phyloP scores from a whole-genome alignment of 2,888 invertebrate species.

The Allacma fusca region DNA sequence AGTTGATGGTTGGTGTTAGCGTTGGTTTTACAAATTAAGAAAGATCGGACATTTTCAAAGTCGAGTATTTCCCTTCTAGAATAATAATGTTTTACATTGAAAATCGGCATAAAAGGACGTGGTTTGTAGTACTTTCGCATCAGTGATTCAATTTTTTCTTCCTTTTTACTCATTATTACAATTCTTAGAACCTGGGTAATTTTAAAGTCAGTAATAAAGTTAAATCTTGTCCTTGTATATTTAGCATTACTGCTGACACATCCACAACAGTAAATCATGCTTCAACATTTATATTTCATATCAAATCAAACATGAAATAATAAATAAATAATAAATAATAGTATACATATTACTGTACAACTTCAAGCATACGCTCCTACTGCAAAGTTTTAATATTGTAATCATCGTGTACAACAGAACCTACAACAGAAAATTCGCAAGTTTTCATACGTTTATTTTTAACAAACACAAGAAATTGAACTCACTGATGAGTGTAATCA shows the following conservation, averaged over 20 bases:
- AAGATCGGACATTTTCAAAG: not conserved
- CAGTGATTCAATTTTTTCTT: not conserved
- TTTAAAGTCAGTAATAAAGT: too few species aligned
- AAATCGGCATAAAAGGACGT: not conserved
- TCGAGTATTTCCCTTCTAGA: slow-evolving; percentile 6
- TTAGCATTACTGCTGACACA: not conserved
- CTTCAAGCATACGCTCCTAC: not conserved
- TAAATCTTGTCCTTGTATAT: not conserved
- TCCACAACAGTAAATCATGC: slow-evolving; percentile 5
- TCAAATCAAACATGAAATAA: slow-evolving; percentile 16
- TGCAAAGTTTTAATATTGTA: not conserved
- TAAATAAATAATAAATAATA: slow-evolving; percentile 4
- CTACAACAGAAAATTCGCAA: not conserved
- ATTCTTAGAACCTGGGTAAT: too few species aligned
- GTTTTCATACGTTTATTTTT: not conserved
- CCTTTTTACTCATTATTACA: not conserved
- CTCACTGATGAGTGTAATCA: not conserved
- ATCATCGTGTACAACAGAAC: not conserved
- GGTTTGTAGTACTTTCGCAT: not conserved
- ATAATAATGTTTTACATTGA: not conserved
- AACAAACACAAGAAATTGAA: not conserved
- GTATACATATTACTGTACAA: slow-evolving; percentile 8
- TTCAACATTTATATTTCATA: not conserved
- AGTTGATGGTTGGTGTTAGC: not conserved
- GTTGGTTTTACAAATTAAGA: slow-evolving; percentile 7